Evolutionary conservation across 2,113 vertebrate species (phyloP), one percentile per base, ranked within the genome.

Genomic region (Anoplopoma fimbria): DNA sequence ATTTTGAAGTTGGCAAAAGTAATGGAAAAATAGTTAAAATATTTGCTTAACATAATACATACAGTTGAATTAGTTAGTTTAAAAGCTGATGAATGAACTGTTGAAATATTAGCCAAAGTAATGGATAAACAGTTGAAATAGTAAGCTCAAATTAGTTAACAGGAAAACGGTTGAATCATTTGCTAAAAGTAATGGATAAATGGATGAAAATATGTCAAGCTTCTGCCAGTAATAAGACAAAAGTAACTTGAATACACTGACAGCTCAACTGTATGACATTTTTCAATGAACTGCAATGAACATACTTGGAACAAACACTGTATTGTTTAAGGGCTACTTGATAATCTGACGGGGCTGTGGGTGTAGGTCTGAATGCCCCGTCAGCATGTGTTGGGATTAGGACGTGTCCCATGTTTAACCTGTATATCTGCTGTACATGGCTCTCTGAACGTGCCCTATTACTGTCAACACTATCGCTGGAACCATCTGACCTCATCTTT

Each of bases 341-440:
- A 61, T 19, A 38, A 10, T 10, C 9, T 61, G 23, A 69, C 1
- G 0, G 5, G 13, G 7, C 21, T 36, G 64, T 51, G 21, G 31
- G 12, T 4, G 0, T 14, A 73, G 69, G 31, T 69, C 58, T 36
- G 29, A 51, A 9, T 19, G 33, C 8, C 15, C n/a, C 27, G 10
- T 69, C 53, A 73, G 31, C 58, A 42, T 7, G 51, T 31, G 62
- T n/a, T 14, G 31, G 63, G 73, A 87, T 81, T 74, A 80, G 31
- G 58, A 64, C 42, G 53, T n/a, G 65, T 68, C 47, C 47, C 47
- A 25, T 55, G 51, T 55, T 19, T 31, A 12, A 49, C 6, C 17
- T 23, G 33, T 58, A 29, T 19, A 63, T 69, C 68, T 62, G 67
- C 58, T 33, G 58, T 5, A 8, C 6, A 6, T 53, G 9, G 21